A percentile compares a stretch with the other conserved stretches of the same genome.
Conservation (phyloP, 2,888 invertebrate species). For the Cylloceria caligata region DNA sequence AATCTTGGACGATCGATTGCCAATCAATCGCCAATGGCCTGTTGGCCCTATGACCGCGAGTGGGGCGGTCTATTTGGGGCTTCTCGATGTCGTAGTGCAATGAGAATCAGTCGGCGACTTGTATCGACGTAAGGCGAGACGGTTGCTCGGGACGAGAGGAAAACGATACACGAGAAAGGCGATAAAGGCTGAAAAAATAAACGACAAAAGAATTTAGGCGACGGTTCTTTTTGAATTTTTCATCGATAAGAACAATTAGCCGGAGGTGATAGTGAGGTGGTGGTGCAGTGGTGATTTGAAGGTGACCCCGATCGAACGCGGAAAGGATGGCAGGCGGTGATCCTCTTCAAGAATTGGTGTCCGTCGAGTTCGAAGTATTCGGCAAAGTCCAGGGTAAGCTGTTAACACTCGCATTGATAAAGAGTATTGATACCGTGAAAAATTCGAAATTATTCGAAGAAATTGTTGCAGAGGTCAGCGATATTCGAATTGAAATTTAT, state of each 20-base stretch:
- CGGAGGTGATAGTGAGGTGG: slow-evolving; percentile 55
- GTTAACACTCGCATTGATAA: background rate
- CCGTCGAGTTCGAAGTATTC: slow-evolving; percentile 95
- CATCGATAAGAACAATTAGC: slow-evolving; percentile 21
- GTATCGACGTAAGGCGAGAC: slow-evolving; percentile 77
- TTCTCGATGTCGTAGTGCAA: slow-evolving; percentile 75
- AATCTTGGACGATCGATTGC: slow-evolving; percentile 72
- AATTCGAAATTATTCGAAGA: background rate
- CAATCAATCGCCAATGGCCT: slow-evolving; percentile 80
- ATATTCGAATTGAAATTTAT: too few relatives aligned
- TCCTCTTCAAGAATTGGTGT: slow-evolving; percentile 86
- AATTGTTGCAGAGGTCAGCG: background rate
- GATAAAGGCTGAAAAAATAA: slow-evolving; percentile 56
- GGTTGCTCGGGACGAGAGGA: slow-evolving; percentile 66
- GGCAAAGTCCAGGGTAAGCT: slow-evolving; percentile 95
- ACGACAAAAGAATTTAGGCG: slow-evolving; percentile 52
- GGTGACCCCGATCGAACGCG: slow-evolving; percentile 58
- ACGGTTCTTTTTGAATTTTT: slow-evolving; percentile 35
- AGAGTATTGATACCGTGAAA: background rate
- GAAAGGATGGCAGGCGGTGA: slow-evolving; percentile 78
- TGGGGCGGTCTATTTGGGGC: slow-evolving; percentile 84
- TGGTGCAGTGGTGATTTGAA: slow-evolving; percentile 55
- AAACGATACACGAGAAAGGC: slow-evolving; percentile 58
- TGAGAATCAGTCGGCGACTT: slow-evolving; percentile 80
- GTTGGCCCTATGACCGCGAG: slow-evolving; percentile 78